Evolutionary conservation across 92 coral and sea anemone species (phyloP).

Genomic region (Umimayanthus kanabou): DNA sequence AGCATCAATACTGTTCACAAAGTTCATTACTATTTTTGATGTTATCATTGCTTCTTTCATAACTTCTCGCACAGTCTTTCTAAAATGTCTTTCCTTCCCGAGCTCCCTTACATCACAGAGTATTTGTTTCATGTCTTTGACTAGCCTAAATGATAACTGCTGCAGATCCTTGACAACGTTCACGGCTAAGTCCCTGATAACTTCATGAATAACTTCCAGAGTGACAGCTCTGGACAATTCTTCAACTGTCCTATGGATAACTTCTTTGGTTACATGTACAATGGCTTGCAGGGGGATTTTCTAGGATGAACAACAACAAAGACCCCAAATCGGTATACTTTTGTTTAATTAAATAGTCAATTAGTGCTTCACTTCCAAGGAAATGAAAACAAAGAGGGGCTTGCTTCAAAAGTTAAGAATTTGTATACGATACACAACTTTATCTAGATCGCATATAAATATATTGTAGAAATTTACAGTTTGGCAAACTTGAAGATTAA

Average conservation of each 20-base stretch:
- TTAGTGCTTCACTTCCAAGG: background rate
- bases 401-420: background rate
- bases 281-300: constrained; percentile 81
- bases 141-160: constrained; percentile 76
- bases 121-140: constrained; percentile 71
- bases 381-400: too few relatives aligned
- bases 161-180: constrained; percentile 79
- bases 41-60: constrained; percentile 72
- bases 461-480: too few relatives aligned
- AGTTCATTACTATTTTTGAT: constrained; percentile 77
- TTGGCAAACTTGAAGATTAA: too few relatives aligned
- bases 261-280: constrained; percentile 66
- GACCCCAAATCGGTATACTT: constrained; percentile 56
- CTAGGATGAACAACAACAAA: constrained; percentile 75
- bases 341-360: background rate
- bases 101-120: constrained; percentile 66
- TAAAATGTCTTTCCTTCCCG: constrained; percentile 58
- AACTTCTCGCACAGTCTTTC: constrained; percentile 58
- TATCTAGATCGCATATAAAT: too few relatives aligned
- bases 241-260: constrained; percentile 63
- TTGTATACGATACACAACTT: too few relatives aligned
- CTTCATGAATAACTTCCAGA: constrained; percentile 64
- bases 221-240: constrained; percentile 61
- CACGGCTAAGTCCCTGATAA: constrained; percentile 69
- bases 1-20: constrained; percentile 73